Base-by-base conservation (phyloP, 1,140 invertebrate species). In the Philotrypesis tridentata region DNA sequence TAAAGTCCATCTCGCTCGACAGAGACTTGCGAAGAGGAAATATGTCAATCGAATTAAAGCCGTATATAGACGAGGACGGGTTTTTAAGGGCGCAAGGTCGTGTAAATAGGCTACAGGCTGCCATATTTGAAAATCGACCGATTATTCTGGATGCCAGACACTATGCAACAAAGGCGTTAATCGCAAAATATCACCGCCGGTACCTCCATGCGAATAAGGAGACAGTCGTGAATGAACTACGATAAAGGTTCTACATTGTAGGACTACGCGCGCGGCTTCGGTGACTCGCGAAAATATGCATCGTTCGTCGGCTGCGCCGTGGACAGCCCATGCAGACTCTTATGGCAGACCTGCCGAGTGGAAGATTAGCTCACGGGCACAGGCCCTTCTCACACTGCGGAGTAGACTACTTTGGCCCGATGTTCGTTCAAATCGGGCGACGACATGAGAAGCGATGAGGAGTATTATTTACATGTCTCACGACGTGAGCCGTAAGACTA, bases 401-500 rank as follows among this genome's bases (percentile, higher is more conserved):
- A 2, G 17, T 79, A 2, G 43, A 67, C 29, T 79, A 79, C 48
- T 79, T 71, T 43, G 77, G 77, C 7, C 77, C 77, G 61, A n/a
- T 12, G 29, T n/a, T n/a, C n/a, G n/a, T n/a, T n/a, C n/a, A n/a
- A n/a, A 37, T 70, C 14, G 31, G 31, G 1, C 5, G 65, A 31
- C 9, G 77, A 8, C 23, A n/a, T 2, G 67, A 79, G 33, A 74
- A 74, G 60, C 17, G 70, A 43, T 72, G 67, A 29, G 67, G 67
- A 3, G 67, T 33, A 1, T 14, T 70, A 12, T 70, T 70, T 33
- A 31, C 75, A 0, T 77, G 75, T 5, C 21, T 77, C 17, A 65
- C 60, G 1, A 68, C 67, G 0, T 12, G 85, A 48, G 82, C 72
- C 14, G 75, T 85, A 4, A 81, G 85, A 67, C 0, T 86, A 3